A percentile compares a stretch with the other conserved stretches of the same genome.
Evolutionary conservation across 2,888 invertebrate genomes (phyloP).

Genomic region (Neria commutata): DNA sequence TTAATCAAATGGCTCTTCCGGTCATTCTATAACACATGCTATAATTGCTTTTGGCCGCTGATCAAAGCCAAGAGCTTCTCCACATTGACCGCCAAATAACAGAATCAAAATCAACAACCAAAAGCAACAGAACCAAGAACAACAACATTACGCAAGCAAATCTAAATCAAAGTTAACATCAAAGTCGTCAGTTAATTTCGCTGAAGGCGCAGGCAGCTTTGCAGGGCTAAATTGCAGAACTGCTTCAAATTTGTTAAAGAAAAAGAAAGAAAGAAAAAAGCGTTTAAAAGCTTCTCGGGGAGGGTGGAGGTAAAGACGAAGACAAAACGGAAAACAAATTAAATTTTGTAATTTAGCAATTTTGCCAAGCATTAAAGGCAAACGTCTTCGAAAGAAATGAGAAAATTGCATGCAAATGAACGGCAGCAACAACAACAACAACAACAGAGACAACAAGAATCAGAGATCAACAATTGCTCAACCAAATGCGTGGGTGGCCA

Average conservation of each 20-base stretch:
- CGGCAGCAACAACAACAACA: conserved; percentile 8
- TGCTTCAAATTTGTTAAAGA: background rate
- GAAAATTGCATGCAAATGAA: conserved; percentile 23
- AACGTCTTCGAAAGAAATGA: conserved; percentile 21
- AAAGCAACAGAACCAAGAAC: conserved; percentile 12
- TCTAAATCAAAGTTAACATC: conserved; percentile 18
- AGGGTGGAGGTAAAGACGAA: no score
- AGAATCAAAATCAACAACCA: background rate
- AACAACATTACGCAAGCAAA: conserved; percentile 11
- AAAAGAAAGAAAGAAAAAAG: background rate
- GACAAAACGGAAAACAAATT: conserved; percentile 15
- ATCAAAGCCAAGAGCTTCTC: no score
- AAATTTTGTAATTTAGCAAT: conserved; percentile 12
- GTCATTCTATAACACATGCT: no score
- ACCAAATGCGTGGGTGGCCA: conserved; percentile 3
- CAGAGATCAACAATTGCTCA: conserved; percentile 10
- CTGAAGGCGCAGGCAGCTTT: background rate
- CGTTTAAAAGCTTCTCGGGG: no score
- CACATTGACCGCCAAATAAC: no score
- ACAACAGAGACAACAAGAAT: background rate
- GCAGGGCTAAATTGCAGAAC: conserved; percentile 5
- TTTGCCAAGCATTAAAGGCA: background rate
- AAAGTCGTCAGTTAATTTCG: conserved; percentile 6
- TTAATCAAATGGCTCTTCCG: no score
- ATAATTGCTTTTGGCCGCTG: no score